Conservation (phyloP, 2,113 vertebrate genomes). For the Apus apus region DNA sequence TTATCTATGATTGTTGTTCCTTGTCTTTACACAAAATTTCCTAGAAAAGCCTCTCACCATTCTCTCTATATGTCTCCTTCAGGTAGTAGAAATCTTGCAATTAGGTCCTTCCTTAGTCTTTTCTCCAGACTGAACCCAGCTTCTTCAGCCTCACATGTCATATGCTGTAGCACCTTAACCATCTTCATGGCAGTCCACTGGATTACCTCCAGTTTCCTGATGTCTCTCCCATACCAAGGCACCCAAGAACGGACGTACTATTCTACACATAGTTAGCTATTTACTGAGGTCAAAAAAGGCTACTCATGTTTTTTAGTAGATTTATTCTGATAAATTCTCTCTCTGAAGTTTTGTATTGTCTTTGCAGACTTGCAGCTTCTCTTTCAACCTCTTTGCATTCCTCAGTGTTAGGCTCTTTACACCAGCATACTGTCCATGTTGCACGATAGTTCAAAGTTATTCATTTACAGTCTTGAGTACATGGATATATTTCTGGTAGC, state of each 20-base stretch:
- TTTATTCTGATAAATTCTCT: background rate
- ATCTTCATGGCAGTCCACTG: background rate
- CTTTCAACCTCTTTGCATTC: background rate
- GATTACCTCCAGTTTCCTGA: background rate
- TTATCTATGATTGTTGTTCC: background rate
- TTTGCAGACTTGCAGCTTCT: background rate
- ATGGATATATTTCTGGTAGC: background rate
- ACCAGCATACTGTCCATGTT: background rate
- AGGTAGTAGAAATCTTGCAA: background rate
- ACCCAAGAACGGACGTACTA: background rate
- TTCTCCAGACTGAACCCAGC: background rate
- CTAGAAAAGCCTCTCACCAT: background rate
- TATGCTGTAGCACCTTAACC: background rate
- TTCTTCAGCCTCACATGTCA: background rate
- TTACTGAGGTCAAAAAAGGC: background rate
- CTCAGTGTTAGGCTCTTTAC: background rate
- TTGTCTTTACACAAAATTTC: background rate
- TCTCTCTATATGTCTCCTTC: background rate
- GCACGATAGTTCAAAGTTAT: background rate
- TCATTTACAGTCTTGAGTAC: background rate
- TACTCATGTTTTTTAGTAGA: background rate
- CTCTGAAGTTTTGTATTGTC: background rate
- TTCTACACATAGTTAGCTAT: background rate
- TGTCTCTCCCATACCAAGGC: background rate
- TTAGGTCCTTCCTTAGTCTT: background rate